These are phyloP conservation scores for Diarsia brunnea DNA, from an alignment of 2,888 invertebrate species.

Conservation along the genomic window DNA sequence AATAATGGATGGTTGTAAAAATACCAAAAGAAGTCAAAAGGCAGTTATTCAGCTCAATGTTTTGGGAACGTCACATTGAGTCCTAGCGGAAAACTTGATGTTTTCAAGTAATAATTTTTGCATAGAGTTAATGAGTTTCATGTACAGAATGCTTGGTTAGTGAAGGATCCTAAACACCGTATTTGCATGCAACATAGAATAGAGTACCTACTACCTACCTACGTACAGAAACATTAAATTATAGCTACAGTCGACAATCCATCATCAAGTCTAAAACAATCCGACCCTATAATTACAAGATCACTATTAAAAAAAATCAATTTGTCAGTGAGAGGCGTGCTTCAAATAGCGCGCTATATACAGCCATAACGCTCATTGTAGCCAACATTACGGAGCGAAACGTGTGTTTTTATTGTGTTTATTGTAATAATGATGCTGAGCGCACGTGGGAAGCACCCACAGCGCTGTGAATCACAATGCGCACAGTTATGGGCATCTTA, in stretches of 20 bases:
- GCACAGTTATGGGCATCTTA: constrained; percentile 59
- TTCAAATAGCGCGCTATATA: constrained; percentile 51
- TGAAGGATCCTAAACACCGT: too few species aligned
- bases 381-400: constrained; percentile 66
- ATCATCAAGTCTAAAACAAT: constrained; percentile 26
- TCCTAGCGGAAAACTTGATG: too few species aligned
- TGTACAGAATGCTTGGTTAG: too few species aligned
- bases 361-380: constrained; percentile 54
- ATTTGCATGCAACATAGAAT: too few species aligned
- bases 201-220: too few species aligned
- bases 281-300: constrained; percentile 45
- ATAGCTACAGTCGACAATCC: constrained; percentile 15
- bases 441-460: constrained; percentile 76
- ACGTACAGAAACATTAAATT: constrained; percentile 8
- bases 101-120: too few species aligned
- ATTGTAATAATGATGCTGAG: constrained; percentile 70
- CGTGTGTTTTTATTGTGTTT: constrained; percentile 70
- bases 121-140: too few species aligned
- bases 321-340: constrained; percentile 50
- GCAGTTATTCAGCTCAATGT: too few species aligned
- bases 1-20: not conserved
- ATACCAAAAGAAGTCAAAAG: too few species aligned
- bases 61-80: too few species aligned
- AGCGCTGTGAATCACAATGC: constrained; percentile 69
- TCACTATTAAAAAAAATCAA: constrained; percentile 53